These are phyloP conservation scores for Schmidtea mediterranea DNA, from an alignment of 1,140 invertebrate species.

Conservation along the genomic window DNA sequence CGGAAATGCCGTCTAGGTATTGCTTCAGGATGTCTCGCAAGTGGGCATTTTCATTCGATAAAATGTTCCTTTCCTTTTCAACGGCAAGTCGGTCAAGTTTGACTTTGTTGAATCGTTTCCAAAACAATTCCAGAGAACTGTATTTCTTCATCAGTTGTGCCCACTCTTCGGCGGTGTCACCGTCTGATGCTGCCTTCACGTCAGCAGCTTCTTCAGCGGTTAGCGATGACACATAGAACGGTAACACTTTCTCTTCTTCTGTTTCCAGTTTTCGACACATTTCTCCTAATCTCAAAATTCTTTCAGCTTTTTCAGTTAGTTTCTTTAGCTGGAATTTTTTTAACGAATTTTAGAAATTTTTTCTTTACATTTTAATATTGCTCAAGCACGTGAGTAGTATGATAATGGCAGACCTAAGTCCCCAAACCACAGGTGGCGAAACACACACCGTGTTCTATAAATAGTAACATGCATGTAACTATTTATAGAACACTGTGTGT, in stretches of 20 bases:
- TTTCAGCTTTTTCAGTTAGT: slow-evolving; percentile 14
- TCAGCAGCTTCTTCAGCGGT: slow-evolving; percentile 23
- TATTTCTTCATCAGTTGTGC: slow-evolving; percentile 23
- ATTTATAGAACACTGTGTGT: too few relatives aligned
- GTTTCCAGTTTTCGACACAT: slow-evolving; percentile 27
- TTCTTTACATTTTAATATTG: background rate
- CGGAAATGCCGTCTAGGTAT: slow-evolving; percentile 27
- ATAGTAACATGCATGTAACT: too few relatives aligned
- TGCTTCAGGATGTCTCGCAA: slow-evolving; percentile 24
- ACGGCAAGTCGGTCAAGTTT: slow-evolving; percentile 22
- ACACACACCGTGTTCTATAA: too few relatives aligned
- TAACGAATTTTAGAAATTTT: background rate
- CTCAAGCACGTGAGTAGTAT: background rate
- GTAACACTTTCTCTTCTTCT: slow-evolving; percentile 28
- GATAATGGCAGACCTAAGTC: slow-evolving; percentile 14
- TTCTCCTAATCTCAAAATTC: slow-evolving; percentile 22
- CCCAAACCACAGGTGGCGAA: too few relatives aligned
- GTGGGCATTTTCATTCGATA: slow-evolving; percentile 21
- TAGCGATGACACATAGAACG: slow-evolving; percentile 25
- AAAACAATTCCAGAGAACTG: slow-evolving; percentile 23
- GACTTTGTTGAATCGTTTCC: slow-evolving; percentile 28
- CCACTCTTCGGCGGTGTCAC: slow-evolving; percentile 17
- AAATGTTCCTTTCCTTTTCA: slow-evolving; percentile 20
- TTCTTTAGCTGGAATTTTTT: background rate
- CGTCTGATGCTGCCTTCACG: slow-evolving; percentile 16